Evolutionary conservation across 2,113 vertebrate genomes (phyloP), one percentile per base, ranked within the genome.

Genomic region (Semicossyphus pulcher): DNA sequence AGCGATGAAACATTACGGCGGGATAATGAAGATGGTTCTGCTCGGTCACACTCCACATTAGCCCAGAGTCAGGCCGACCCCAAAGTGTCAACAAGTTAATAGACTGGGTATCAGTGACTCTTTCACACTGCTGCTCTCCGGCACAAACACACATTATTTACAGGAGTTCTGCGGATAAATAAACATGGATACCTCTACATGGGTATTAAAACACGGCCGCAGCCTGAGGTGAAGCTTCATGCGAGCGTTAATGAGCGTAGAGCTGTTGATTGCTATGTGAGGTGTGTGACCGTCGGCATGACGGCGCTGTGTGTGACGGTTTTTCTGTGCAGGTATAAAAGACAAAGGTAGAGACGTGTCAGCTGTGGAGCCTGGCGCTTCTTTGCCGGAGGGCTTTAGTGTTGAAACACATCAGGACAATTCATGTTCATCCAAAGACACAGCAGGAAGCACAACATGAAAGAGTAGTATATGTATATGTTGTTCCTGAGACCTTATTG

Each of bases 41-140:
- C 92, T 95, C 91, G 88, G 93, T 95, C 93, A 94, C 93, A 91
- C 91, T 91, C 87, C 86, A 88, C 90, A 93, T 92, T 92, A 93
- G 92, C 92, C 92, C 90, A 78, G 90, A 90, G 91, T 93, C 93
- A 93, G 87, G 72, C 88, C 88, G 91, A 94, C 94, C 93, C 91
- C 92, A 93, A 93, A 93, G 93, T 94, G 93, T 94, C 94, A 94
- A 93, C 94, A 94, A 93, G 91, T 92, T 94, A 94, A 95, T 94
- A 94, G 93, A 91, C 87, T 92, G 89, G 87, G 81, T 90, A 91
- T 92, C 92, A 87, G 85, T 82, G 88, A 81, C 84, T 89, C 86
- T 84, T 88, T 89, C 92, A 89, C 89, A 88, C 77, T 31, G 77
- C 86, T 77, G 71, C 87, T 64, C 73, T 59, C 76, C 69, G 61